Evolutionary conservation across 2,888 invertebrate species (phyloP).

Genomic region (Germaria angustata): DNA sequence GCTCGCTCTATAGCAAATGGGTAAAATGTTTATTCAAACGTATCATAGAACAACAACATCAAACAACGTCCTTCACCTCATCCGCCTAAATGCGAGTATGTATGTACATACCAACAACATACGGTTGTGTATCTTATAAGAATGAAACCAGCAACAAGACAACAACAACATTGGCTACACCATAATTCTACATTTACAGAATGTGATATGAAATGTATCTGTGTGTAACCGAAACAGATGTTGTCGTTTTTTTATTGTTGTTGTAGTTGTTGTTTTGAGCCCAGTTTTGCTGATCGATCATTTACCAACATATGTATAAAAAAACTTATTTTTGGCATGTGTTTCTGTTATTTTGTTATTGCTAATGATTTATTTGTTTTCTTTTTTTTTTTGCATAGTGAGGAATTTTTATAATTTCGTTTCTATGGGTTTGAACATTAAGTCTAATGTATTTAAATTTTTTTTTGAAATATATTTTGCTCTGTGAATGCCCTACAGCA

Average conservation of each 20-base stretch:
- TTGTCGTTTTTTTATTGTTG: conserved; percentile 24
- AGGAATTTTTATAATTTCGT: not conserved
- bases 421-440: too few relatives aligned
- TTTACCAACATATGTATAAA: not conserved
- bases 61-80: conserved; percentile 66
- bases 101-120: not conserved
- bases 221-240: conserved; percentile 45
- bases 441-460: too few relatives aligned
- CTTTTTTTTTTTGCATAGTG: not conserved
- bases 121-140: not conserved
- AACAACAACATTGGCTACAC: conserved; percentile 10
- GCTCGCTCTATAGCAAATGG: conserved; percentile 11
- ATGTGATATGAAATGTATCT: conserved; percentile 45
- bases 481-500: too few relatives aligned
- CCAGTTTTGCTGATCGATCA: conserved; percentile 2
- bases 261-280: too few relatives aligned
- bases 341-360: not conserved
- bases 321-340: not conserved
- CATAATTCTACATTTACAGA: not conserved
- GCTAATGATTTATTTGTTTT: not conserved
- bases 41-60: conserved; percentile 20
- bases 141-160: not conserved
- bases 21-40: conserved; percentile 45
- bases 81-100: conserved; percentile 7
- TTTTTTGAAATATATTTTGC: too few relatives aligned